These are phyloP conservation scores for Agrypnia vestita DNA, from an alignment of 1,140 invertebrate species.

Conservation along the genomic window DNA sequence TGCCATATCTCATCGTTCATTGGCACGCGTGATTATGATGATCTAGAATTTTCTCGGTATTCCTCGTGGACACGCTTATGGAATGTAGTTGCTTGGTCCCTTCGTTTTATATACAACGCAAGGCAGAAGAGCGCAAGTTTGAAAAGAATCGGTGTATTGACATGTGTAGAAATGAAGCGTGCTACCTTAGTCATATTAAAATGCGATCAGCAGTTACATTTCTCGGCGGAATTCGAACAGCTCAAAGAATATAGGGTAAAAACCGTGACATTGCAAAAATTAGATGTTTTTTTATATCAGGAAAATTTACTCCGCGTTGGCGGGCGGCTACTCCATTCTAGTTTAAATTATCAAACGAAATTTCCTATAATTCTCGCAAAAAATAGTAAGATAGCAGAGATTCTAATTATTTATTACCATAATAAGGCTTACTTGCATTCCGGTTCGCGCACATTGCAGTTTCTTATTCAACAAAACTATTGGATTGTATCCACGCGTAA, in stretches of 20 bases:
- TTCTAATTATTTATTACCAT: not conserved
- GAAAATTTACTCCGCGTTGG: not conserved
- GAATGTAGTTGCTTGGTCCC: not conserved
- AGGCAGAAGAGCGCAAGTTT: not conserved
- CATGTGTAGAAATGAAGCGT: not conserved
- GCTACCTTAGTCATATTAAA: not conserved
- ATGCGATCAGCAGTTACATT: conserved; percentile 11
- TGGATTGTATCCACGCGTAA: conserved; percentile 9
- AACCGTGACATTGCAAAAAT: not conserved
- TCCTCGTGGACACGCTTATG: not conserved
- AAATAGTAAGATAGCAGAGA: not conserved
- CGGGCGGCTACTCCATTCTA: not conserved
- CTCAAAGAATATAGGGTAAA: not conserved
- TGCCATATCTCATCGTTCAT: too few relatives aligned
- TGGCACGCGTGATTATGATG: too few relatives aligned
- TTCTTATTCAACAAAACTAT: not conserved
- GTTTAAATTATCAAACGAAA: not conserved
- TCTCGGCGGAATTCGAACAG: not conserved
- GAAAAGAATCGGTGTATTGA: not conserved
- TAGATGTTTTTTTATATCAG: not conserved
- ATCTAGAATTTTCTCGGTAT: too few relatives aligned
- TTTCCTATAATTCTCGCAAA: not conserved
- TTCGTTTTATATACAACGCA: not conserved
- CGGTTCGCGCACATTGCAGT: not conserved
- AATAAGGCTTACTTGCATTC: not conserved